These are phyloP conservation scores for Phymastichus coffea DNA, from an alignment of 1,140 invertebrate species.

Conservation along the genomic window DNA sequence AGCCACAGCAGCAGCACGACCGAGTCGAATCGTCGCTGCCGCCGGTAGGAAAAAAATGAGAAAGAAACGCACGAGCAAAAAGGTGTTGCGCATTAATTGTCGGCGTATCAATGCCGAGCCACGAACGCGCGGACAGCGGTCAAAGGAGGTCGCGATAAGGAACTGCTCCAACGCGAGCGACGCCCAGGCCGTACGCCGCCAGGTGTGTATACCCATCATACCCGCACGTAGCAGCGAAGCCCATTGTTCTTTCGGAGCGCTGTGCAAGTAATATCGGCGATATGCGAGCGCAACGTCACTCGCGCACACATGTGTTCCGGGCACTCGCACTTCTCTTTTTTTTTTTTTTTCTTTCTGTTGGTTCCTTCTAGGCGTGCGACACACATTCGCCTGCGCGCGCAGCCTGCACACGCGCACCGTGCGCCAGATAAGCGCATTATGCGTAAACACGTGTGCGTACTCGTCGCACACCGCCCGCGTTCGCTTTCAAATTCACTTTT, in stretches of 20 bases:
- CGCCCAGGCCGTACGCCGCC: constrained; percentile 32
- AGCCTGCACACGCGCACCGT: background rate
- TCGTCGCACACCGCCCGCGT: no score
- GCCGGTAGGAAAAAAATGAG: no score
- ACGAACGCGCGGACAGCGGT: constrained; percentile 34
- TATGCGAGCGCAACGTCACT: constrained; percentile 4
- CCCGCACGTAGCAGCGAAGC: constrained; percentile 31
- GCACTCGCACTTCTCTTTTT: background rate
- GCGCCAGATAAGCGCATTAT: no score
- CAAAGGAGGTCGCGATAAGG: constrained; percentile 48
- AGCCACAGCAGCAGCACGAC: no score
- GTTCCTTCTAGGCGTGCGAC: no score
- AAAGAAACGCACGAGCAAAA: no score
- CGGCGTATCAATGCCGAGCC: constrained; percentile 17
- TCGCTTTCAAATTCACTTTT: constrained; percentile 21
- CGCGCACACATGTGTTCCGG: background rate
- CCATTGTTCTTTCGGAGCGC: constrained; percentile 42
- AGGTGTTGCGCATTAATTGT: background rate
- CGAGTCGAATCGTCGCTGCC: no score
- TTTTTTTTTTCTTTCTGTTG: background rate
- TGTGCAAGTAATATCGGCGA: constrained; percentile 37
- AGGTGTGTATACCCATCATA: constrained; percentile 38
- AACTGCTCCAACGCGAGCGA: constrained; percentile 19
- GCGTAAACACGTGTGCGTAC: no score
- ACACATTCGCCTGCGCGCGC: background rate